phyloP scores from a whole-genome alignment of 92 coral and sea anemone genomes.

The Plumapathes pennacea region DNA sequence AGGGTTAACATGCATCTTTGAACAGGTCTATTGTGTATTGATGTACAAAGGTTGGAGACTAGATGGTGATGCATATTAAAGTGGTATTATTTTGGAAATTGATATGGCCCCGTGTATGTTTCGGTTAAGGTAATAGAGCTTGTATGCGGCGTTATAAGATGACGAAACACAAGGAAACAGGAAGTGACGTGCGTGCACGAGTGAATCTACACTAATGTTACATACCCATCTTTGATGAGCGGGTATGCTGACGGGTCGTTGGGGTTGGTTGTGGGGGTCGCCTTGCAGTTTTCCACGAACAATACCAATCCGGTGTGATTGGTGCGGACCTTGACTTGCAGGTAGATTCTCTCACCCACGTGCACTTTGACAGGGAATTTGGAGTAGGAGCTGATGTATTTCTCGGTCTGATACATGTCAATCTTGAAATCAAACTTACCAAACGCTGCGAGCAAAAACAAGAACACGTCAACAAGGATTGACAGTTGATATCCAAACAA shows the following conservation, averaged over 20 bases:
- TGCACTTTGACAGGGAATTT: constrained; percentile 78
- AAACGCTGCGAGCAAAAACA: constrained; percentile 2
- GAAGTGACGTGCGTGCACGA: too few relatives aligned
- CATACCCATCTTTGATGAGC: constrained; percentile 72
- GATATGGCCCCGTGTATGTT: too few relatives aligned
- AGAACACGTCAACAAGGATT: not conserved
- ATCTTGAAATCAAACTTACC: constrained; percentile 70
- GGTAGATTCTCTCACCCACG: constrained; percentile 57
- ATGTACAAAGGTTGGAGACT: too few relatives aligned
- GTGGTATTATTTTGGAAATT: too few relatives aligned
- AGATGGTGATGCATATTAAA: too few relatives aligned
- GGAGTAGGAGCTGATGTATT: constrained; percentile 63
- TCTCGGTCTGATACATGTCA: constrained; percentile 77
- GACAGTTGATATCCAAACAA: too few relatives aligned
- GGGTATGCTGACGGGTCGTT: constrained; percentile 17
- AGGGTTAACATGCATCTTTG: too few relatives aligned
- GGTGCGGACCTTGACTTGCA: constrained; percentile 55
- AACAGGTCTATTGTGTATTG: too few relatives aligned
- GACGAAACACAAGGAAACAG: too few relatives aligned
- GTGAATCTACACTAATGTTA: too few relatives aligned
- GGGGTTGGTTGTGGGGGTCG: constrained; percentile 57
- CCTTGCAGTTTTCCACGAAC: constrained; percentile 68
- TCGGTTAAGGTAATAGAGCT: too few relatives aligned
- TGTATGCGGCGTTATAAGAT: too few relatives aligned
- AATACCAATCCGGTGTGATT: constrained; percentile 60